A percentile compares a stretch with the other conserved stretches of the same genome.
Evolutionary conservation across 2,888 invertebrate genomes (phyloP).

Genomic region (Colletes collaris): DNA sequence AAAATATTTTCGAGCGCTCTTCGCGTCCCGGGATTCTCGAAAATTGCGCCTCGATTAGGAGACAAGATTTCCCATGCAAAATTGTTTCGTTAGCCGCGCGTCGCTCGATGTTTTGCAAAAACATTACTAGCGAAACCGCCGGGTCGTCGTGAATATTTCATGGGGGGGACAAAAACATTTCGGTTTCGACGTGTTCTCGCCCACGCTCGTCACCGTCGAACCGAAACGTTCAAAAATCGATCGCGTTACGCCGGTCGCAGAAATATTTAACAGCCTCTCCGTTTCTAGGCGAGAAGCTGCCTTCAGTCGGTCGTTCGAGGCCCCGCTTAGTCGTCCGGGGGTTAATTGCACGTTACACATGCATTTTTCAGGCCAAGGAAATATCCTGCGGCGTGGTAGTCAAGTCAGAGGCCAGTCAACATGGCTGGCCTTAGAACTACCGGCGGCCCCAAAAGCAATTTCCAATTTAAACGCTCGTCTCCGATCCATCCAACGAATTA

Average conservation of each 20-base stretch:
- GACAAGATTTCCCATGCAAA: background rate
- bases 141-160: background rate
- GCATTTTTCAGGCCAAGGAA: conserved; percentile 54
- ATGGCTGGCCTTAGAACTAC: too few species aligned
- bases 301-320: background rate
- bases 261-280: conserved; percentile 19
- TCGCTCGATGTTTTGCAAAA: background rate
- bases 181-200: background rate
- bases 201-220: background rate
- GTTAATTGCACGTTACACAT: conserved; percentile 41
- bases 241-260: background rate
- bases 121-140: background rate
- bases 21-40: too few species aligned
- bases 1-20: too few species aligned
- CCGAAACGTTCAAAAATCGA: background rate
- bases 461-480: too few species aligned
- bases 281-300: conserved; percentile 1
- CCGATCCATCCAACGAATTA: too few species aligned
- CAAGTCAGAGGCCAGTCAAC: conserved; percentile 18
- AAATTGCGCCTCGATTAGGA: too few species aligned
- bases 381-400: conserved; percentile 16
- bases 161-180: background rate
- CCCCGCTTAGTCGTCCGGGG: background rate
- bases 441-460: too few species aligned
- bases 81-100: too few species aligned